phyloP scores from a whole-genome alignment of 2,888 invertebrate species.

The Noctua fimbriata region DNA sequence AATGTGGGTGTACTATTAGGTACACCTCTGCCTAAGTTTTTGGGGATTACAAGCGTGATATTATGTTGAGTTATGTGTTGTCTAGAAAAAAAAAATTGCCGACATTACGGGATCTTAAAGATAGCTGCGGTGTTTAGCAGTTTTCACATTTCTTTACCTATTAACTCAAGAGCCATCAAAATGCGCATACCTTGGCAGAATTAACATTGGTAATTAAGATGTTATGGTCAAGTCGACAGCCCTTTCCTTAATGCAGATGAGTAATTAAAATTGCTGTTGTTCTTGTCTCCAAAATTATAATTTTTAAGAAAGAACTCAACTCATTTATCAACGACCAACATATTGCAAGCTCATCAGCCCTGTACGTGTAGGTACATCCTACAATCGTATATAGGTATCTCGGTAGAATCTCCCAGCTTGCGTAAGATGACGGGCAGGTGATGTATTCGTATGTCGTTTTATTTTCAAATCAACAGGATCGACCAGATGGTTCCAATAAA shows the following conservation, averaged over 20 bases:
- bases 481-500: slow-evolving; percentile 42
- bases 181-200: background rate
- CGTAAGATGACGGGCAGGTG: slow-evolving; percentile 44
- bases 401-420: slow-evolving; percentile 39
- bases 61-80: too few species aligned
- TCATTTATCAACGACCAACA: background rate
- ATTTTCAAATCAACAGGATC: slow-evolving; percentile 35
- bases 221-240: background rate
- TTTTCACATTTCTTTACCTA: background rate
- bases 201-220: background rate
- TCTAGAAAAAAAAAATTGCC: background rate
- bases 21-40: too few species aligned
- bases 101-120: background rate
- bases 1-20: too few species aligned
- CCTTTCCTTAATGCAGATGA: background rate
- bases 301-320: background rate
- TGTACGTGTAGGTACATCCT: background rate
- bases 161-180: background rate
- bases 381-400: background rate
- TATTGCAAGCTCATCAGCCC: background rate
- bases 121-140: background rate
- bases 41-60: too few species aligned
- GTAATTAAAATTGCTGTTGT: background rate
- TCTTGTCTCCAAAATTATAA: background rate
- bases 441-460: slow-evolving; percentile 30